Conservation (phyloP, 2,113 vertebrate species). For the Nibea coibor region DNA sequence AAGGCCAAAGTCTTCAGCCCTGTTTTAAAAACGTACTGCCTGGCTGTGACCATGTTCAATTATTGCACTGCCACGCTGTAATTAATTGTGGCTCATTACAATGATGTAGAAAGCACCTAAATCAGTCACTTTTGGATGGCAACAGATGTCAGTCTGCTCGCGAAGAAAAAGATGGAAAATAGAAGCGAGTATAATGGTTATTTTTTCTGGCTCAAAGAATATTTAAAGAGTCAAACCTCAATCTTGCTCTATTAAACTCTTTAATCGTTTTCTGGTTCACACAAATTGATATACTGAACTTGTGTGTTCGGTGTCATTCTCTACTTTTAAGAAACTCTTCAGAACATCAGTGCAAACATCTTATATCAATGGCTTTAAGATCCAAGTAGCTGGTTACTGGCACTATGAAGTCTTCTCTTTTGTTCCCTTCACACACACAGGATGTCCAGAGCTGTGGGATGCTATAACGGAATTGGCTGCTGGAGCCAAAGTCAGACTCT, state of each 20-base stretch:
- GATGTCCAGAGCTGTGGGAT: slow-evolving; percentile 64
- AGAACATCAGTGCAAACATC: slow-evolving; percentile 39
- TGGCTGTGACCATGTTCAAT: slow-evolving; percentile 34
- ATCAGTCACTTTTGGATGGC: slow-evolving; percentile 58
- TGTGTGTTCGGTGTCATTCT: slow-evolving; percentile 12
- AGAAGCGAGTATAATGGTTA: slow-evolving; percentile 21
- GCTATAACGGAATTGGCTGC: slow-evolving; percentile 65
- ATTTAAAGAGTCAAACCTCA: slow-evolving; percentile 16
- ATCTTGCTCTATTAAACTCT: slow-evolving; percentile 8
- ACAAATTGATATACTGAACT: not conserved
- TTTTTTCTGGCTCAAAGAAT: slow-evolving; percentile 36
- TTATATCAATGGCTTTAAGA: slow-evolving; percentile 50
- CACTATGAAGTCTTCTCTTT: slow-evolving; percentile 61
- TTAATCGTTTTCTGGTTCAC: slow-evolving; percentile 28
- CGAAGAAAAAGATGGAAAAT: slow-evolving; percentile 24
- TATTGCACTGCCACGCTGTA: slow-evolving; percentile 34
- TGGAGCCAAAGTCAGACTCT: slow-evolving; percentile 78
- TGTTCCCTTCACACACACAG: slow-evolving; percentile 73
- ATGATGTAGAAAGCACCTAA: slow-evolving; percentile 55
- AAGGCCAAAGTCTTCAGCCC: slow-evolving; percentile 51
- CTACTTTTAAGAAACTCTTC: slow-evolving; percentile 15
- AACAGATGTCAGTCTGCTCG: not conserved
- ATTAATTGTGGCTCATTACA: slow-evolving; percentile 59
- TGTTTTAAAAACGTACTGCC: slow-evolving; percentile 47
- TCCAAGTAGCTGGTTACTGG: slow-evolving; percentile 47